Evolutionary conservation across 2,113 vertebrate species (phyloP).

Genomic region (Tyto alba): DNA sequence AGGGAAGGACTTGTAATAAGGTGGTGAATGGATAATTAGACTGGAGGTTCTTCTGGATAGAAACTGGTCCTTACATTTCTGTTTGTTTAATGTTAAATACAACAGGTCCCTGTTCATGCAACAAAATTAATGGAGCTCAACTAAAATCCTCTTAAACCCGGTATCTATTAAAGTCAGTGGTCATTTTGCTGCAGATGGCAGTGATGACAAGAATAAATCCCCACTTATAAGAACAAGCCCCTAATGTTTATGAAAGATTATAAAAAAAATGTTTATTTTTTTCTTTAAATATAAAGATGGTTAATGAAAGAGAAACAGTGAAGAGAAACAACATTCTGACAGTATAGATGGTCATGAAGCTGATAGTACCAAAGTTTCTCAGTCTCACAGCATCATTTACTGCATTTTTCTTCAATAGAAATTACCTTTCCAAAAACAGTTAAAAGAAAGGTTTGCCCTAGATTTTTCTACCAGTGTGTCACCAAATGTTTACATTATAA

Average conservation of each 20-base stretch:
- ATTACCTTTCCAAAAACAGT: neutral
- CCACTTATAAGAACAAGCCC: neutral
- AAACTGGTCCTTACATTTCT: neutral
- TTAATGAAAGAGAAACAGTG: neutral
- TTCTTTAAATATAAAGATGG: neutral
- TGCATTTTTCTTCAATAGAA: neutral
- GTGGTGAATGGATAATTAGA: neutral
- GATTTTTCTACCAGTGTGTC: neutral
- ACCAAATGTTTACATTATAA: slow-evolving; percentile 49
- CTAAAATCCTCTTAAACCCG: neutral
- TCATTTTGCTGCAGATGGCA: neutral
- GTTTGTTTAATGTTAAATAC: neutral
- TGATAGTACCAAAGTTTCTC: neutral
- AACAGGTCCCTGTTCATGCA: neutral
- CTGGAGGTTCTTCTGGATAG: neutral
- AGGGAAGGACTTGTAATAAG: neutral
- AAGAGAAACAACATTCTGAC: neutral
- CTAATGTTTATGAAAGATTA: neutral
- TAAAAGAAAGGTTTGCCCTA: slow-evolving; percentile 20
- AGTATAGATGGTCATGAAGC: neutral
- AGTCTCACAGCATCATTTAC: neutral
- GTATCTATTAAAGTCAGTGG: neutral
- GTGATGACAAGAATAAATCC: neutral
- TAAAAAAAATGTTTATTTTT: neutral
- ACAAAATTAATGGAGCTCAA: neutral